Percentiles rank a stretch among this genome's conserved stretches.
Evolutionary conservation across 2,797 vertebrate species (phyloP).

Genomic region (Chelon labrosus): DNA sequence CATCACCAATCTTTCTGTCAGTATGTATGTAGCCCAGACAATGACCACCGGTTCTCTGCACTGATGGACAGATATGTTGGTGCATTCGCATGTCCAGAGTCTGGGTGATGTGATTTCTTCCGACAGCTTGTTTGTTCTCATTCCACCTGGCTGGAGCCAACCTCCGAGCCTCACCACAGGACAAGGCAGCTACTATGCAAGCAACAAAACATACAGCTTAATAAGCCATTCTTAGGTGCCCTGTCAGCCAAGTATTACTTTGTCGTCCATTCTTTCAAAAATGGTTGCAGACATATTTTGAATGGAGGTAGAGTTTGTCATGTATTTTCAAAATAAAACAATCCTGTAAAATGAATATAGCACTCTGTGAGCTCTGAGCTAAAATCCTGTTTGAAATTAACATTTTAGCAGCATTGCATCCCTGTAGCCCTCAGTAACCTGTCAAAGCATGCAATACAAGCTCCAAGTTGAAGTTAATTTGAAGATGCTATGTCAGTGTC

Average conservation of each 20-base stretch:
- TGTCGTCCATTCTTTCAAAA: constrained; percentile 18
- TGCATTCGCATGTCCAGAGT: constrained; percentile 76
- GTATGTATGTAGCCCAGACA: constrained; percentile 63
- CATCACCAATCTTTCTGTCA: constrained; percentile 54
- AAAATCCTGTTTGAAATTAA: too few species aligned
- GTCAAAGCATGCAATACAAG: too few species aligned
- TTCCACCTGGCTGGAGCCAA: constrained; percentile 82
- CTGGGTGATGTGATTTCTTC: constrained; percentile 80
- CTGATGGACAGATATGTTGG: constrained; percentile 80
- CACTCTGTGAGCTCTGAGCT: background rate
- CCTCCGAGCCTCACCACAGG: constrained; percentile 67
- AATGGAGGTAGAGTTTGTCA: background rate
- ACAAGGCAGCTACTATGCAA: constrained; percentile 48
- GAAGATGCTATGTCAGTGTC: too few species aligned
- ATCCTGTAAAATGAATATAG: background rate
- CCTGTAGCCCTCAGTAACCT: background rate
- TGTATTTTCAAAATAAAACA: background rate
- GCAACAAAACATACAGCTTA: constrained; percentile 54
- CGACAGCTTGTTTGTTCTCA: constrained; percentile 86
- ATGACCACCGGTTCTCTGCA: constrained; percentile 62
- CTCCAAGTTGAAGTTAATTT: too few species aligned
- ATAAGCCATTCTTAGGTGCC: constrained; percentile 41
- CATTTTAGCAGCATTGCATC: constrained; percentile 4
- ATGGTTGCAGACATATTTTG: background rate
- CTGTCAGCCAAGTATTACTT: constrained; percentile 23